phyloP scores from a whole-genome alignment of 2,113 vertebrate genomes.

The Saccopteryx bilineata region DNA sequence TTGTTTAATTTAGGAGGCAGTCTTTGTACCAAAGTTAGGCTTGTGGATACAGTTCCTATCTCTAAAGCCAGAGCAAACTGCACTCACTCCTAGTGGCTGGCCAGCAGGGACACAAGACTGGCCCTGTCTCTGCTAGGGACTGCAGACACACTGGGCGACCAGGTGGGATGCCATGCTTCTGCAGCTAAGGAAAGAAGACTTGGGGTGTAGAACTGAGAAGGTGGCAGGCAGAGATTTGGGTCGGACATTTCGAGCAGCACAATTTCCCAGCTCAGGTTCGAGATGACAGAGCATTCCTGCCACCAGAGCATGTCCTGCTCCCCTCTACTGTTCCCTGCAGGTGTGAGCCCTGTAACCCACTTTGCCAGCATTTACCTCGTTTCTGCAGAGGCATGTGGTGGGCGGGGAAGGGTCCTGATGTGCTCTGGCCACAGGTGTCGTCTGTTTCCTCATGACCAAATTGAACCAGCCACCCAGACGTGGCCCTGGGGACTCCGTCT shows the following conservation, averaged over 20 bases:
- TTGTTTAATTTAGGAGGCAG: conserved; percentile 65
- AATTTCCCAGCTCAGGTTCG: conserved; percentile 55
- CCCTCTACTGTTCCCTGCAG: conserved; percentile 30
- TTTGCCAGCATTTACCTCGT: conserved; percentile 40
- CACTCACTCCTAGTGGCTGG: conserved; percentile 27
- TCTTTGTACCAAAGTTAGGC: conserved; percentile 65
- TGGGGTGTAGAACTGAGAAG: conserved; percentile 47
- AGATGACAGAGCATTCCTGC: conserved; percentile 55
- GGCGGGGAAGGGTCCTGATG: conserved; percentile 64
- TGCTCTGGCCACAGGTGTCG: conserved; percentile 58
- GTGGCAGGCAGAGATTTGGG: conserved; percentile 65
- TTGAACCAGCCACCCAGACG: conserved; percentile 56
- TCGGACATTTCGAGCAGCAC: conserved; percentile 73
- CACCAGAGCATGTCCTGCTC: conserved; percentile 31
- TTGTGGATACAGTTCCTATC: conserved; percentile 55
- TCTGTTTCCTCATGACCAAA: conserved; percentile 60
- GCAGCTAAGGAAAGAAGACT: conserved; percentile 47
- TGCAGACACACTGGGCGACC: conserved; percentile 2
- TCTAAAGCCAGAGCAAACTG: conserved; percentile 61
- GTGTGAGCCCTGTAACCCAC: conserved; percentile 55
- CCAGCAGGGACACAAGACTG: conserved; percentile 29
- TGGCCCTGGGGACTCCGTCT: conserved; percentile 41
- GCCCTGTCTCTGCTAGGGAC: conserved; percentile 52
- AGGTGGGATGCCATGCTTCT: conserved; percentile 46
- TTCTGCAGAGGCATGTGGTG: conserved; percentile 61